Evolutionary conservation across 2,797 vertebrate species (phyloP).

Genomic region (Halcyon smyrnensis): DNA sequence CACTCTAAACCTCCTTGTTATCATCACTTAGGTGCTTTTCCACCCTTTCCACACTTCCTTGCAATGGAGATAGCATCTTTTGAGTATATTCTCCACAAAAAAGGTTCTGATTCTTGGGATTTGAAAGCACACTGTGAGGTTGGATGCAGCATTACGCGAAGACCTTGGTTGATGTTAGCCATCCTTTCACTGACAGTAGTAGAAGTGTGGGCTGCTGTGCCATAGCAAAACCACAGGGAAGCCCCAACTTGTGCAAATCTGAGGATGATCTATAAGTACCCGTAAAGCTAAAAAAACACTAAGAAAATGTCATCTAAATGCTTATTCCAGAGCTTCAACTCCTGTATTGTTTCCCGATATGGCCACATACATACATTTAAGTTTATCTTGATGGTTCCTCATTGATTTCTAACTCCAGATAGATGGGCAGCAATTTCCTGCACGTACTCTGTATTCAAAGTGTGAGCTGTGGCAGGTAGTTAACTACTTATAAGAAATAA

Average conservation of each 20-base stretch:
- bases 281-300: neutral
- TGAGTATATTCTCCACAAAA: accelerated
- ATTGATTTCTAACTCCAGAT: neutral
- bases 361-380: neutral
- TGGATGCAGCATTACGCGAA: neutral
- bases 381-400: neutral
- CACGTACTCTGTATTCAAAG: neutral
- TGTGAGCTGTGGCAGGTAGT: neutral
- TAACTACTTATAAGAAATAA: neutral
- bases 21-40: neutral
- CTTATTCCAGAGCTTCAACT: neutral
- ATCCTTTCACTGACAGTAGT: neutral
- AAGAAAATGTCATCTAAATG: neutral
- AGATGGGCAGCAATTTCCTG: neutral
- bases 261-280: neutral
- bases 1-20: neutral
- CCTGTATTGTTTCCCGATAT: neutral
- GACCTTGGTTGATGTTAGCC: neutral
- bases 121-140: neutral
- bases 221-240: neutral
- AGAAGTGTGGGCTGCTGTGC: neutral
- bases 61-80: neutral
- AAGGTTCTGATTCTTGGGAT: neutral
- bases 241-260: neutral
- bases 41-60: neutral